Evolutionary conservation across 92 coral and sea anemone species (phyloP).

Genomic region (Parazoanthus swiftii): DNA sequence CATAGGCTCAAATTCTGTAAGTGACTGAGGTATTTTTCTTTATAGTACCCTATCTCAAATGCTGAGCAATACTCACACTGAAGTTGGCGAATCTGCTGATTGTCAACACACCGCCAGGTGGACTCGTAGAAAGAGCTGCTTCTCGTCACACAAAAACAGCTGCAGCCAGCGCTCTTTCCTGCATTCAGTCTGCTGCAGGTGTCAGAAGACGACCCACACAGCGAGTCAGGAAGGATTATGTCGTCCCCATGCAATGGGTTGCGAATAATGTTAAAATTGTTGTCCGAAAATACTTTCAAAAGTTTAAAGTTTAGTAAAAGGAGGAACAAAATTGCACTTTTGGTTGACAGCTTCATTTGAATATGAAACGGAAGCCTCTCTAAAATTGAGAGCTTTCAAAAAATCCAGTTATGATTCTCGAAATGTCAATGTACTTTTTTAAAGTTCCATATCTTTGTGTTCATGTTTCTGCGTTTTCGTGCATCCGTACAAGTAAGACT

Average conservation of each 20-base stretch:
- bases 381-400: not conserved
- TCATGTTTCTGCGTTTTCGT: not conserved
- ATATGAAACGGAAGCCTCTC: not conserved
- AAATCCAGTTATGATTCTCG: not conserved
- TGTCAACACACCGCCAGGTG: constrained; percentile 4
- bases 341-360: not conserved
- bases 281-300: not conserved
- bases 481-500: not conserved
- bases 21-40: too few species aligned
- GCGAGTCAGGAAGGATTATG: constrained; percentile 9
- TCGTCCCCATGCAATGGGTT: constrained; percentile 9
- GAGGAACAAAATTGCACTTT: not conserved
- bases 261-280: constrained; percentile 7
- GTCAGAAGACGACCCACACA: not conserved
- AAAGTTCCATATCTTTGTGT: not conserved
- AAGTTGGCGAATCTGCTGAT: not conserved
- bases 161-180: not conserved
- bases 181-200: constrained; percentile 1
- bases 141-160: not conserved
- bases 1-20: too few species aligned
- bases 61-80: not conserved
- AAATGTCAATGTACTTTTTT: too few species aligned
- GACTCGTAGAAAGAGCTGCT: constrained; percentile 25
- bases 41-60: too few species aligned
- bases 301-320: not conserved